A percentile compares a stretch with the other conserved stretches of the same genome.
phyloP scores from a whole-genome alignment of 2,888 invertebrate genomes.

The Acanthoscelides obtectus region DNA sequence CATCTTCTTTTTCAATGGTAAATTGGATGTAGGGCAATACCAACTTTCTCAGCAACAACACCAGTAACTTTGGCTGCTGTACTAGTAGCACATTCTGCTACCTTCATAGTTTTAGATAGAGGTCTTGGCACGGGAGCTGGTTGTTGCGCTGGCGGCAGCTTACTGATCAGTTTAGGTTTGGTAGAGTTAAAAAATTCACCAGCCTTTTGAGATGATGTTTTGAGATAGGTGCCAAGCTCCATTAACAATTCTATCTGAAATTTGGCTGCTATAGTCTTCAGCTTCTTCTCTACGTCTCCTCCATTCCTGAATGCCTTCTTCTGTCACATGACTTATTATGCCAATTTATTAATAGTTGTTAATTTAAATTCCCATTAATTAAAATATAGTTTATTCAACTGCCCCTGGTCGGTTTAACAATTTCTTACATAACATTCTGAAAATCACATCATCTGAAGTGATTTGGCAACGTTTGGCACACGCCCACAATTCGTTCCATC shows the following conservation, averaged over 20 bases:
- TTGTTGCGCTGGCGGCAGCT: conserved; percentile 48
- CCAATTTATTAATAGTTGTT: too few species aligned
- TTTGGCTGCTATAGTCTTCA: conserved; percentile 35
- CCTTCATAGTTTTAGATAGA: conserved; percentile 56
- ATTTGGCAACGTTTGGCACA: too few species aligned
- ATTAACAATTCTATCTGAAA: conserved; percentile 40
- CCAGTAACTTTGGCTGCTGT: conserved; percentile 66
- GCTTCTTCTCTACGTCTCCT: conserved; percentile 16
- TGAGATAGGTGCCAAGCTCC: conserved; percentile 63
- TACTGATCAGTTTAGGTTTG: conserved; percentile 58
- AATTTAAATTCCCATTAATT: too few species aligned
- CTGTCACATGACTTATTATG: conserved; percentile 46
- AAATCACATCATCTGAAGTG: too few species aligned
- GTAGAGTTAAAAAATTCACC: conserved; percentile 56
- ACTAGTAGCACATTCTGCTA: conserved; percentile 63
- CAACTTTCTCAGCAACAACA: conserved; percentile 59
- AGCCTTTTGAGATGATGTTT: conserved; percentile 62
- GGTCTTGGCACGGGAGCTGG: conserved; percentile 50
- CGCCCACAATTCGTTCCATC: too few species aligned
- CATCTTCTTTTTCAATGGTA: too few species aligned
- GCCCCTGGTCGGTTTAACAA: too few species aligned
- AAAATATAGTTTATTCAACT: too few species aligned
- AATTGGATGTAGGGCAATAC: too few species aligned
- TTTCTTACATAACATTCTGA: too few species aligned
- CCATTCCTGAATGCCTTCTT: conserved; percentile 21